These are phyloP conservation scores for Tichodroma muraria DNA, from an alignment of 2,113 vertebrate genomes.

Conservation along the genomic window DNA sequence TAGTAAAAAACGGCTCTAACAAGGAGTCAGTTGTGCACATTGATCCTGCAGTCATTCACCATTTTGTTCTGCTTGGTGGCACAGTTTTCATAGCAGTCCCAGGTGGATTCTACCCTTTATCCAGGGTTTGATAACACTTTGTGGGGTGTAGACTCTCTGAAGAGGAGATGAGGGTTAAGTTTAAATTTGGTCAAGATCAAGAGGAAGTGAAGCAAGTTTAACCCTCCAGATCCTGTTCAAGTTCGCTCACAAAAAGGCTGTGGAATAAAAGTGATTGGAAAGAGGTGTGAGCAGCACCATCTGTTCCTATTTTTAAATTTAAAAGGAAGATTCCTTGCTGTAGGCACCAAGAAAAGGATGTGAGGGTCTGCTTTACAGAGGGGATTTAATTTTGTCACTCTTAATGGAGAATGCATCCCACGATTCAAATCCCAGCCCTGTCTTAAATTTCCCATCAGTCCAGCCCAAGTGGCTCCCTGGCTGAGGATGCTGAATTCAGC, in stretches of 20 bases:
- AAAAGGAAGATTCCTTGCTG: not conserved
- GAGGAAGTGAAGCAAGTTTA: not conserved
- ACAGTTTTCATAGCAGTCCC: not conserved
- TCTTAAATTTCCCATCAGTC: not conserved
- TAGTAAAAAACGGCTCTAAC: not conserved
- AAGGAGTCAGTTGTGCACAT: not conserved
- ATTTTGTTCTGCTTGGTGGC: not conserved
- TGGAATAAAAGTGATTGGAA: not conserved
- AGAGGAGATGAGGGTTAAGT: not conserved
- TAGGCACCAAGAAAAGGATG: not conserved
- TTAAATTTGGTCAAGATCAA: not conserved
- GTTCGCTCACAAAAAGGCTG: not conserved
- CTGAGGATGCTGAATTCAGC: not conserved
- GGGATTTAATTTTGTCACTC: not conserved
- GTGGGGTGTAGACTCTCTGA: fast-evolving
- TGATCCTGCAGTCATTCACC: not conserved
- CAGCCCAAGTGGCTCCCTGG: not conserved
- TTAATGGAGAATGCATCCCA: not conserved
- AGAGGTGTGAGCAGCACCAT: not conserved
- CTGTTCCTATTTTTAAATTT: not conserved
- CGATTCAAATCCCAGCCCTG: not conserved
- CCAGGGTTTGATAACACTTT: not conserved
- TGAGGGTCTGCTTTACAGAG: not conserved
- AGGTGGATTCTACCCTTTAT: not conserved
- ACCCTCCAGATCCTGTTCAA: not conserved